Evolutionary conservation across 1,140 invertebrate genomes (phyloP), one percentile per base, ranked within the genome.

Genomic region (Drosophila obscura): DNA sequence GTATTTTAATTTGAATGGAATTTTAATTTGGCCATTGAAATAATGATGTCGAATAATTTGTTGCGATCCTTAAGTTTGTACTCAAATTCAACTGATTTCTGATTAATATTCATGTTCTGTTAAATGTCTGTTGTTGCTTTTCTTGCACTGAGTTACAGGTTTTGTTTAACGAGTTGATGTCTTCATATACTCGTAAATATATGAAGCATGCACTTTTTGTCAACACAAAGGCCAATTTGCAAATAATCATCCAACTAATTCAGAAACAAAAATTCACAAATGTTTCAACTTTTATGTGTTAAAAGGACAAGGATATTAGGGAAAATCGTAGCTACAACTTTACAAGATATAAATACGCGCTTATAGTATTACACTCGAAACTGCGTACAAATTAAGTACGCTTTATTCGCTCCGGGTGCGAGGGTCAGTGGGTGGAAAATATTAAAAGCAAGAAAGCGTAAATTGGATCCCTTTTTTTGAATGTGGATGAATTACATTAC

Each of bases 191-290:
- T 57, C 53, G 65, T 68, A 50, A 64, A 73, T 73, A 67, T 63
- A 73, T 71, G 69, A 78, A 88, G 80, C 76, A 78, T 91, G 90
- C 90, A 85, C 90, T 91, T 90, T 92, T 91, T 90, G 83, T 92
- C 89, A 92, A 92, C 91, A 91, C 89, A 91, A 91, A 91, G 91
- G 90, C 91, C 91, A 91, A 92, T 90, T 87, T 91, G 80, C 89
- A 91, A 90, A 90, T 91, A 92, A 91, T 91, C 90, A 91, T 90
- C 89, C 85, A 91, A 91, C 91, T 91, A 91, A 91, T 90, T 83
- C 84, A 73, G 73, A 91, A 91, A 91, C 72, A 79, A 90, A 90
- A 87, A 77, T 73, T 88, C 66, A 80, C 83, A 83, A 73, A 74
- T 67, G 49, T 68, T 74, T 77, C 53, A 74, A 59, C 57, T 41